Conservation (phyloP, 2,113 vertebrate genomes). For the Ivindomyrus marchei region DNA sequence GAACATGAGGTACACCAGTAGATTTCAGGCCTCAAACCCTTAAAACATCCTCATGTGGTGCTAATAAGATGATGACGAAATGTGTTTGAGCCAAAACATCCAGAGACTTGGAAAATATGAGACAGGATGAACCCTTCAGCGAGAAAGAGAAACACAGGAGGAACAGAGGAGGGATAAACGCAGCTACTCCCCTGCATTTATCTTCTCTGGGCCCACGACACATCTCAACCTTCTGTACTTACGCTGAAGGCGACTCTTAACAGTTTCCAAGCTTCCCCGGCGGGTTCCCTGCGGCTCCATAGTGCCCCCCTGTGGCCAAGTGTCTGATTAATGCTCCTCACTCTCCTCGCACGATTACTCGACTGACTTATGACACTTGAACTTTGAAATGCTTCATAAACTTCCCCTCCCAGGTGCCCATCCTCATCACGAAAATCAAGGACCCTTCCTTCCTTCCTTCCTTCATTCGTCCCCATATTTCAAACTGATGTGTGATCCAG, state of each 20-base stretch:
- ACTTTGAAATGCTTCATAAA: background rate
- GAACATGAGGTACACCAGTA: background rate
- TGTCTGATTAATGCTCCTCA: background rate
- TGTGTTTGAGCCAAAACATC: background rate
- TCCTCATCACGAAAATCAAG: background rate
- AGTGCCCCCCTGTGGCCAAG: background rate
- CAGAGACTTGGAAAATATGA: background rate
- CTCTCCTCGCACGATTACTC: background rate
- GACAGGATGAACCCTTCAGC: background rate
- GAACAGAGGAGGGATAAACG: conserved; percentile 6
- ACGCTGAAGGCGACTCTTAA: background rate
- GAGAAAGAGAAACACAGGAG: background rate
- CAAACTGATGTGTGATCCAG: background rate
- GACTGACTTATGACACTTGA: background rate
- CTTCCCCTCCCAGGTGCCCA: background rate
- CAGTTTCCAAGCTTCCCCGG: background rate
- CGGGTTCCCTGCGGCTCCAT: background rate
- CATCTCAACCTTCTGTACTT: conserved; percentile 10
- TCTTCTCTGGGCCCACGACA: background rate
- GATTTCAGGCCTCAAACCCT: background rate
- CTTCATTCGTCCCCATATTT: background rate
- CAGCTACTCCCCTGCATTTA: conserved; percentile 2
- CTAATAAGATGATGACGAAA: background rate
- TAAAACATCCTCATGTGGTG: too few relatives aligned
- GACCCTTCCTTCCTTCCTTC: background rate